These are phyloP conservation scores for Entosphenus tridentatus DNA, from an alignment of 2,113 vertebrate species.

Conservation along the genomic window DNA sequence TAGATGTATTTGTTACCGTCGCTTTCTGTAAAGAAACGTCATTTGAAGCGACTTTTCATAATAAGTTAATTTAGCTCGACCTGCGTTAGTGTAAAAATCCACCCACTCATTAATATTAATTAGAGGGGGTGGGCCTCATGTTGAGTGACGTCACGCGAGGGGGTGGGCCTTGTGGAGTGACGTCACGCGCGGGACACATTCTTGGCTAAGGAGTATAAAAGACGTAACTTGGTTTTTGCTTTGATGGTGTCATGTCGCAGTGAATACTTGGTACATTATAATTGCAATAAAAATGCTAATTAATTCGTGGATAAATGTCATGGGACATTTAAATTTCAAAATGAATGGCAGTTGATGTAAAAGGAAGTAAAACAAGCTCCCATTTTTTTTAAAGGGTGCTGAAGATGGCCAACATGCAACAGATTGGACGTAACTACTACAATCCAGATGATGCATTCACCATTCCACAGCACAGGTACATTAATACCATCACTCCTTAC, in stretches of 20 bases:
- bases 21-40: too few species aligned
- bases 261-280: neutral
- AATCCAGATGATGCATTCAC: conserved; percentile 18
- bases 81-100: too few species aligned
- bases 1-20: too few species aligned
- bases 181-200: too few species aligned
- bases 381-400: conserved; percentile 18
- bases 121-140: too few species aligned
- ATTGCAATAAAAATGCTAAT: neutral
- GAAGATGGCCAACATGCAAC: conserved; percentile 20
- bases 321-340: neutral
- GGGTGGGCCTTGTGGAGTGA: too few species aligned
- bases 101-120: too few species aligned
- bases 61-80: too few species aligned
- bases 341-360: neutral
- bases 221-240: too few species aligned
- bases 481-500: neutral
- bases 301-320: neutral
- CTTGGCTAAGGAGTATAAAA: too few species aligned
- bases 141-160: too few species aligned
- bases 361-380: neutral
- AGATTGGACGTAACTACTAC: conserved; percentile 22
- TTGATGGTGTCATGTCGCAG: neutral
- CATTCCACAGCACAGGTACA: conserved; percentile 23
- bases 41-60: too few species aligned